Base-by-base conservation (phyloP, 2,888 invertebrate genomes). In the Panorpa germanica region DNA sequence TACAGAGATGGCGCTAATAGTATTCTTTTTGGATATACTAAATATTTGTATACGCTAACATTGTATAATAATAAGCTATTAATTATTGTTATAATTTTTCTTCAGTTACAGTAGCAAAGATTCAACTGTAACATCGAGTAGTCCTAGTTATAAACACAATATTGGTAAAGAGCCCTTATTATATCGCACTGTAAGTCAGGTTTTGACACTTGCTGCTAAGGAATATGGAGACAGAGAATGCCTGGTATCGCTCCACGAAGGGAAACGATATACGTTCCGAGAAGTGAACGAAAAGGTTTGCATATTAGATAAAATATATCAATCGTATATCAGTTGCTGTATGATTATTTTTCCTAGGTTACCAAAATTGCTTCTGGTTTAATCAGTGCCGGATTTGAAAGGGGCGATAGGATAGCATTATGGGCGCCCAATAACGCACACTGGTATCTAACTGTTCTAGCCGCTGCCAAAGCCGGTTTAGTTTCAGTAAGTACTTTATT, bases 371-470 rank as follows among this genome's bases (percentile, higher is more conserved):
- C 81, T 0, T 71, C 73, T 2, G 77, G 78, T 2, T 56, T 86
- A 1, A 41, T 62, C n/a, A 61, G 64, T 21, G 42, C 80, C 14
- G 83, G 83, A 0, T 43, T 85, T 11, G 46, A 64, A 31, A 60
- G 52, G 16, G 81, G 81, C 1, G 85, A 88, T 44, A 53, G 74
- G 6, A 45, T 90, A 3, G 85, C 75, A 1, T 57, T 88, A 13
- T 83, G 80, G 76, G 68, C 74, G 1, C 80, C 82, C 1, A 88
- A 83, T 51, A 57, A 61, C 19, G 48, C 65, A 25, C 73, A 82
- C 45, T 90, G 86, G 86, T 63, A 74, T 35, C 41, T 81, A 1
- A 55, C 67, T 0, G 67, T 73, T 47, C 53, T 75, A 45, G 83
- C 75, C 0, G 66, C 72, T 2, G 66, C 74, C 1, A 64, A 78